Percentiles rank a stretch among this genome's conserved stretches.
Evolutionary conservation across 2,113 vertebrate species (phyloP).

Genomic region (Tychaedon coryphoeus): DNA sequence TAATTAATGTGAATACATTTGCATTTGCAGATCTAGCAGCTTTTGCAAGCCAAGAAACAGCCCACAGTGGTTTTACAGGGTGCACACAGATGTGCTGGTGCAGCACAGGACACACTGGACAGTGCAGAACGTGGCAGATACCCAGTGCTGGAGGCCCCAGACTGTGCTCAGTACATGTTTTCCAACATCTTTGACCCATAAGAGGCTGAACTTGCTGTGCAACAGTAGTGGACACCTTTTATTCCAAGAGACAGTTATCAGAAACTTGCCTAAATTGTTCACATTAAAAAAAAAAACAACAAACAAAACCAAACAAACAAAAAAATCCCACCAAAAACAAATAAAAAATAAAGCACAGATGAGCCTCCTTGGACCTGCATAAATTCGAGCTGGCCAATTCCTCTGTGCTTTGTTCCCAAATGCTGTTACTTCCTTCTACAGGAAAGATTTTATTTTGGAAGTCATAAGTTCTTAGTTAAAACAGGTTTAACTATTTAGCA

Average conservation of each 20-base stretch:
- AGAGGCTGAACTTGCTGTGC: neutral
- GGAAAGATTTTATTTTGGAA: constrained; percentile 24
- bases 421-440: neutral
- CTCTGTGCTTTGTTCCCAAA: neutral
- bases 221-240: neutral
- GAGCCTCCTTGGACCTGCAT: neutral
- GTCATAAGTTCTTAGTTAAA: constrained; percentile 17
- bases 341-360: neutral
- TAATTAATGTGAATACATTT: constrained; percentile 15
- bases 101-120: neutral
- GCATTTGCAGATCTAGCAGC: neutral
- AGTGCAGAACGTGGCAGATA: neutral
- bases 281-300: no score
- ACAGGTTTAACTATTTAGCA: constrained; percentile 54
- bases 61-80: neutral
- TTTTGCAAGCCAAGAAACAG: neutral
- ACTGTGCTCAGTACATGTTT: neutral
- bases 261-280: neutral
- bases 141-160: neutral
- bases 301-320: no score
- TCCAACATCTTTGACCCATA: neutral
- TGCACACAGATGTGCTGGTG: neutral
- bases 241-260: neutral
- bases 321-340: neutral
- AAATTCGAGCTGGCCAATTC: neutral